Base-by-base conservation (phyloP, 2,797 vertebrate genomes). In the Pangasius krempfi region DNA sequence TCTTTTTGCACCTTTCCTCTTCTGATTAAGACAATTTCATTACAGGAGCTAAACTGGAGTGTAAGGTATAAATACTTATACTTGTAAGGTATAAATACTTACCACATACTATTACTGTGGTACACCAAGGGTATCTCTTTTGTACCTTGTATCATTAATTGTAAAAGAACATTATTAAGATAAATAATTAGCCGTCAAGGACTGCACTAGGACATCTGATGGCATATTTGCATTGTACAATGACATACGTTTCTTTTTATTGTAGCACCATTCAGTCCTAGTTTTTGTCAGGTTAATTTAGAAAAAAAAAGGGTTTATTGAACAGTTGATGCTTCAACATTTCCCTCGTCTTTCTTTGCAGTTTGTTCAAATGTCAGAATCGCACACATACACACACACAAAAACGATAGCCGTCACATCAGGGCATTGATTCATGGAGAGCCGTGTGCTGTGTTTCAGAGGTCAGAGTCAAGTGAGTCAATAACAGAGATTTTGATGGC, bases 321-420 rank as follows among this genome's bases (percentile, higher is more conserved):
- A 80, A 70, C 64, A 75, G 70, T 86, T 78, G 30, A 80, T 68
- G 62, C 52, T n/a, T 87, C 10, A 84, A 44, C 27, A 54, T 84
- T 83, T 75, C 27, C 20, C 50, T 40, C 33, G 60, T 84, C 80
- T 80, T 85, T 47, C 52, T 73, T 72, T 54, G 40, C 14, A 16
- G 60, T 68, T 84, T 78, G 75, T 85, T 83, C 75, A 81, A 87
- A 85, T 89, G 89, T 85, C 86, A 88, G 82, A n/a, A 62, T 44
- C 37, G 50, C 78, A 86, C 84, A 92, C 86, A 91, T 89, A 92
- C 73, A 90, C 88, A 93, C 88, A 58, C 84, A 89, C 86, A 92
- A 85, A 85, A 87, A n/a, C 68, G 50, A 70, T 40, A 60, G 73
- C 70, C 75, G 73, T 44, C 64, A 80, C 84, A 85, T 68, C 16